Base-by-base conservation (phyloP, 2,797 vertebrate genomes). In the Propithecus perrieri region DNA sequence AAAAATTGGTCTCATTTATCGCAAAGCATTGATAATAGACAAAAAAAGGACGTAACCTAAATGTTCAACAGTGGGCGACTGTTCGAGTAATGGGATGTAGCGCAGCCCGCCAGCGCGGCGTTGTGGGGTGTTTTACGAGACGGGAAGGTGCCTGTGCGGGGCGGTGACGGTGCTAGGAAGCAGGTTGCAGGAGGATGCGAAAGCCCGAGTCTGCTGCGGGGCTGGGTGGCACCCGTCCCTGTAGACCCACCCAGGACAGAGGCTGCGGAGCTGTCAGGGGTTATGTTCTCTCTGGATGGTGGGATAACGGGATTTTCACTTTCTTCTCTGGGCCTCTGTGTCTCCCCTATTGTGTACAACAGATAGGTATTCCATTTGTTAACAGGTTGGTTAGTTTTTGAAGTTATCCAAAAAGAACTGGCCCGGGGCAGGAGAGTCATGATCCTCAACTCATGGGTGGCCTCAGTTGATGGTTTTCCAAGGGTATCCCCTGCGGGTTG, bases 161-260 rank as follows among this genome's bases (percentile, higher is more conserved):
- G 18, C 9, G 43, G 3, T 1, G 55, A 28, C 0, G 9, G 13
- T 17, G 30, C 18, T 2, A 15, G 78, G 61, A 85, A n/a, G 35
- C 67, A 35, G 55, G 17, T 18, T 35, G 10, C 4, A 1, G 18
- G 1, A 53, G 0, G 7, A 7, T 2, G 0, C 4, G 1, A 1
- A 1, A 2, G 28, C 2, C 3, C 1, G 11, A 18, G 17, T 11
- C 18, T 2, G 3, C 7, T 7, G 10, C 3, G 1, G 48, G 33
- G 20, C 53, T n/a, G 3, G 15, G 20, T 24, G 0, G 7, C 5
- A 0, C 59, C 4, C 6, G n/a, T 28, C 33, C 35, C 81, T 41
- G 26, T 12, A 4, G 0, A 2, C 41, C 48, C 18, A 2, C 41
- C 43, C 15, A 9, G 76, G 61, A 53, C 22, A 71, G 28, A 83